Evolutionary conservation across 2,113 vertebrate species (phyloP).

Genomic region (Macquaria ambigua): DNA sequence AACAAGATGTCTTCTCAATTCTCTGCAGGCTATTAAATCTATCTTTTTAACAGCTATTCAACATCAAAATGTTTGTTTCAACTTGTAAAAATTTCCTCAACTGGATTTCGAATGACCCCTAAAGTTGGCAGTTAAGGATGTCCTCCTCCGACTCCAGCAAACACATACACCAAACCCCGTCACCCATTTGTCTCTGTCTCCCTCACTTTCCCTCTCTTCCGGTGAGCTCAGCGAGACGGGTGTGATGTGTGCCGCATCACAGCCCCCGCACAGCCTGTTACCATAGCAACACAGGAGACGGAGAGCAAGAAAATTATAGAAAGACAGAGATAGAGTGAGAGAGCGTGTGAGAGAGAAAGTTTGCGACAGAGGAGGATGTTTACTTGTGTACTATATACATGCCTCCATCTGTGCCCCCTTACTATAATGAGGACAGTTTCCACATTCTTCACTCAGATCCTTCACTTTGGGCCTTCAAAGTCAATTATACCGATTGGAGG

Average conservation of each 20-base stretch:
- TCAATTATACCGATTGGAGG: background rate
- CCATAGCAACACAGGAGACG: conserved; percentile 78
- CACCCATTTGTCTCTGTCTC: conserved; percentile 57
- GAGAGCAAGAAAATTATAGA: conserved; percentile 64
- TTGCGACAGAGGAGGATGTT: conserved; percentile 49
- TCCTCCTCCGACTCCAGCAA: conserved; percentile 9
- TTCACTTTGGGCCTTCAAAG: background rate
- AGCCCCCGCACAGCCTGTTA: conserved; percentile 80
- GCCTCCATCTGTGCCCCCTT: conserved; percentile 31
- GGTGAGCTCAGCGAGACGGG: conserved; percentile 58
- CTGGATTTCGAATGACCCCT: conserved; percentile 7
- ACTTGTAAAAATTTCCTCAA: background rate
- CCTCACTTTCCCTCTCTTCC: conserved; percentile 49
- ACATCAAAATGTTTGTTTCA: conserved; percentile 8
- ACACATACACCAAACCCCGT: background rate
- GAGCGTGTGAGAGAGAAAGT: conserved; percentile 37
- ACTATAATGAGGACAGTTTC: conserved; percentile 3
- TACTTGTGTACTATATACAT: conserved; percentile 29
- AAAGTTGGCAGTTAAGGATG: background rate
- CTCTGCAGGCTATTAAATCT: background rate
- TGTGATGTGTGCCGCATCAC: conserved; percentile 75
- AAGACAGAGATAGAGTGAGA: conserved; percentile 53
- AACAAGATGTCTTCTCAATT: background rate
- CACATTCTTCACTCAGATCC: background rate
- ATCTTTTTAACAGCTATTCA: background rate